phyloP scores from a whole-genome alignment of 2,797 vertebrate species.

The Erethizon dorsatum region DNA sequence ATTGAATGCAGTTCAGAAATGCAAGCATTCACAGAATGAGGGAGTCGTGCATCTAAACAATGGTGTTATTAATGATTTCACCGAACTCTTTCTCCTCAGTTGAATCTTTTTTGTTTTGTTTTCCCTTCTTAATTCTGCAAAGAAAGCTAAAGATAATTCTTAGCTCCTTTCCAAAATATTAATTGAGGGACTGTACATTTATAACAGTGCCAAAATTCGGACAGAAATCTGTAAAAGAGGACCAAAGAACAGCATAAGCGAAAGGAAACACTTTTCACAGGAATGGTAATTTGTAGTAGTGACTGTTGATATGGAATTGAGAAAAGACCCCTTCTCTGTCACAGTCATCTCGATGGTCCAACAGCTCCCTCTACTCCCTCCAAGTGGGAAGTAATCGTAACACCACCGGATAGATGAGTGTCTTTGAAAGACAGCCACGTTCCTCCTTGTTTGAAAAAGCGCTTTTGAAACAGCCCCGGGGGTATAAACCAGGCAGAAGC shows the following conservation, averaged over 20 bases:
- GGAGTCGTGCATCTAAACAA: neutral
- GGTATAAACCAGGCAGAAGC: slow-evolving; percentile 62
- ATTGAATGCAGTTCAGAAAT: neutral
- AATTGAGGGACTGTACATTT: neutral
- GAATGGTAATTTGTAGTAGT: slow-evolving; percentile 25
- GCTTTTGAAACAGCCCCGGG: slow-evolving; percentile 63
- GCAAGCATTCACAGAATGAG: neutral
- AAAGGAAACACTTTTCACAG: neutral
- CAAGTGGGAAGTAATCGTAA: slow-evolving; percentile 54
- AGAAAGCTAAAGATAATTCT: neutral
- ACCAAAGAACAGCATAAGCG: neutral
- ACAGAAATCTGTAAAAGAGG: neutral
- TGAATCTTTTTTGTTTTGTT: neutral
- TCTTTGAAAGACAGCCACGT: fast-evolving
- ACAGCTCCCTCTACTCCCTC: slow-evolving; percentile 76
- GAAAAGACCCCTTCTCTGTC: neutral
- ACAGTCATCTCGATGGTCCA: slow-evolving; percentile 56
- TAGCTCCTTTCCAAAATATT: neutral
- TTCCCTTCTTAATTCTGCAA: neutral
- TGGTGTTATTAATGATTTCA: neutral
- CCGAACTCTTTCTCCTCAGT: neutral
- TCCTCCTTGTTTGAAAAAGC: slow-evolving; percentile 77
- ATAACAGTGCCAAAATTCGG: neutral
- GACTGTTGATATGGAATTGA: slow-evolving; percentile 13
- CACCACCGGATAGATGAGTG: neutral